Conservation (phyloP, 2,797 vertebrate genomes). For the Notamacropus eugenii region DNA sequence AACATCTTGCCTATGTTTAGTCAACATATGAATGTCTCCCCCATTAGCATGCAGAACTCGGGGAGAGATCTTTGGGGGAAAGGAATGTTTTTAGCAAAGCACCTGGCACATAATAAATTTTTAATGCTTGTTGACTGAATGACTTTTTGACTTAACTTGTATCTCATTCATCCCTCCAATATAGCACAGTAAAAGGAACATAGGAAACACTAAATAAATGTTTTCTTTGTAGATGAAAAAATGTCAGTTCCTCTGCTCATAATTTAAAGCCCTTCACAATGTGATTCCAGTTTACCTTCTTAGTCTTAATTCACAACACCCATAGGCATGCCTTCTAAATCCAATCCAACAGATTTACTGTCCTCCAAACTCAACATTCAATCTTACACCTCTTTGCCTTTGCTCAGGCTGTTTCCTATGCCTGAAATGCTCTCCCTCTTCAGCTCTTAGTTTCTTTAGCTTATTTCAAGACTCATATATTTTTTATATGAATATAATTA, state of each 20-base stretch:
- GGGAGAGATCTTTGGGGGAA: not conserved
- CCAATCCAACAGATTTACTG: not conserved
- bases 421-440: not conserved
- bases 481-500: too few species aligned
- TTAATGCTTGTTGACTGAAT: not conserved
- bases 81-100: not conserved
- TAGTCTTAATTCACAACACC: not conserved
- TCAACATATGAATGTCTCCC: not conserved
- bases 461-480: not conserved
- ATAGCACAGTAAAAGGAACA: not conserved
- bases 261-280: not conserved
- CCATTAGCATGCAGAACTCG: not conserved
- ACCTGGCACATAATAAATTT: not conserved
- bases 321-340: not conserved
- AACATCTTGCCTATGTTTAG: not conserved
- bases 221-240: not conserved
- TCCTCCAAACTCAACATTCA: not conserved
- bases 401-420: not conserved
- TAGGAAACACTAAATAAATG: not conserved
- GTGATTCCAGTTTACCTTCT: not conserved
- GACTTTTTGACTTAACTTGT: not conserved
- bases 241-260: not conserved
- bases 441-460: not conserved
- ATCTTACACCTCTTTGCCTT: not conserved
- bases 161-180: not conserved